Evolutionary conservation across 2,113 vertebrate genomes (phyloP).

Genomic region (Nanorana parkeri): DNA sequence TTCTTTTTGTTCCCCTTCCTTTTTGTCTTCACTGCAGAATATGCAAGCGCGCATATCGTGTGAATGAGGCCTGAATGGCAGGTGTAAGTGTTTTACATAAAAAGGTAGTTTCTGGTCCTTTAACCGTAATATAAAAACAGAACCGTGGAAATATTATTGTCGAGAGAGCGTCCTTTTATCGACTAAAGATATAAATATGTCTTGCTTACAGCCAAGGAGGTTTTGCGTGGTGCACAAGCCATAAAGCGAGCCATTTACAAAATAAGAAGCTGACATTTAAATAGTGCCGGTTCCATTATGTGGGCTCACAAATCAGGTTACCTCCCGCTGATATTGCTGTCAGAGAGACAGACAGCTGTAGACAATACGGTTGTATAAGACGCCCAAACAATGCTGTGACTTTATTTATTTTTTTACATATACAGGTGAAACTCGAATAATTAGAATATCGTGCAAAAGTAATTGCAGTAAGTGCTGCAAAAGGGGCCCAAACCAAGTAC

Average conservation of each 20-base stretch:
- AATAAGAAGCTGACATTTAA: conserved; percentile 6
- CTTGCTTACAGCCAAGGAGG: not conserved
- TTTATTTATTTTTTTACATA: too few relatives aligned
- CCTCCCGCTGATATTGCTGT: conserved; percentile 10
- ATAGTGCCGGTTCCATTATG: conserved; percentile 5
- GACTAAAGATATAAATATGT: conserved; percentile 2
- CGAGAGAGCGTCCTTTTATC: not conserved
- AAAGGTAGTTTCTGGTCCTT: too few relatives aligned
- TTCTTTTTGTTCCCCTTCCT: too few relatives aligned
- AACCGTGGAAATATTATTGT: conserved; percentile 1
- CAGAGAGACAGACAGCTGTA: conserved; percentile 15
- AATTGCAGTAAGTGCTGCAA: too few relatives aligned
- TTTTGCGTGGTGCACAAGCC: not conserved
- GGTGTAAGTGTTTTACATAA: too few relatives aligned
- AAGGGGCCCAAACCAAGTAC: too few relatives aligned
- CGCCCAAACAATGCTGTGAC: not conserved
- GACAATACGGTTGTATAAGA: not conserved
- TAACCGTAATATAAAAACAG: not conserved
- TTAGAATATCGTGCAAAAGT: too few relatives aligned
- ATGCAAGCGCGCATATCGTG: too few relatives aligned
- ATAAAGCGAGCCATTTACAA: conserved; percentile 23
- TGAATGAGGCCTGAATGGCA: too few relatives aligned
- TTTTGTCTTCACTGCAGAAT: too few relatives aligned
- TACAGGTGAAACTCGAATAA: too few relatives aligned
- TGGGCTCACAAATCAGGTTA: conserved; percentile 8